These are phyloP conservation scores for Thrips palmi DNA, from an alignment of 1,140 invertebrate species.

Conservation along the genomic window DNA sequence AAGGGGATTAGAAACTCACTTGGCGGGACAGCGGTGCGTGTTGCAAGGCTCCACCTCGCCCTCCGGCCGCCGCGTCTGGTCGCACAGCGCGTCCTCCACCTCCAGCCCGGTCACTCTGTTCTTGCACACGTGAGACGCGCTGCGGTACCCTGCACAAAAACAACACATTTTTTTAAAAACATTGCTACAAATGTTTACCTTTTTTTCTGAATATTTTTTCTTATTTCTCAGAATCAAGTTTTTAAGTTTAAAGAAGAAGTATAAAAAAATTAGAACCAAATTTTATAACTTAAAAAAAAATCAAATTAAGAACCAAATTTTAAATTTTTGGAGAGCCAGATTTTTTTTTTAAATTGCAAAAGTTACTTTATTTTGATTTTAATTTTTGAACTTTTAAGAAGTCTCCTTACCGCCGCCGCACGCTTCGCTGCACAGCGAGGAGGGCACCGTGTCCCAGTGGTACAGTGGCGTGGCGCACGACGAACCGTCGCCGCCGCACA, in stretches of 20 bases:
- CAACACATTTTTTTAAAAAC: background rate
- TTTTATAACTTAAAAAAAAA: background rate
- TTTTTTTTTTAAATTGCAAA: slow-evolving; percentile 1
- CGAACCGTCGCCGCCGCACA: slow-evolving; percentile 76
- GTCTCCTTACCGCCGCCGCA: slow-evolving; percentile 73
- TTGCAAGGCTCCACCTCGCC: slow-evolving; percentile 62
- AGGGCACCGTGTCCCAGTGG: slow-evolving; percentile 64
- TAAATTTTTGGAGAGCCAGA: background rate
- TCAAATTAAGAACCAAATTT: background rate
- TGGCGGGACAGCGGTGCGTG: slow-evolving; percentile 65
- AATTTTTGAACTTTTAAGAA: slow-evolving; percentile 8
- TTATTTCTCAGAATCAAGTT: background rate
- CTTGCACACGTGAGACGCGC: slow-evolving; percentile 56
- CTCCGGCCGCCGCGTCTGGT: slow-evolving; percentile 50
- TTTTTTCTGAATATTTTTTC: background rate
- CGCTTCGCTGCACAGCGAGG: slow-evolving; percentile 65
- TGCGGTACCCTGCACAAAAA: slow-evolving; percentile 51
- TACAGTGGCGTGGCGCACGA: slow-evolving; percentile 58
- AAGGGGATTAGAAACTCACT: slow-evolving; percentile 40
- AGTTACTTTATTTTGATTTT: background rate
- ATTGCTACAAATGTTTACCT: background rate
- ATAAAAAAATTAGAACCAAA: background rate
- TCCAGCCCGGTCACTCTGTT: slow-evolving; percentile 50
- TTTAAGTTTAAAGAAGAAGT: background rate
- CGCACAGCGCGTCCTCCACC: slow-evolving; percentile 60